Conservation (phyloP, 2,797 vertebrate genomes). For the Amblyraja radiata region DNA sequence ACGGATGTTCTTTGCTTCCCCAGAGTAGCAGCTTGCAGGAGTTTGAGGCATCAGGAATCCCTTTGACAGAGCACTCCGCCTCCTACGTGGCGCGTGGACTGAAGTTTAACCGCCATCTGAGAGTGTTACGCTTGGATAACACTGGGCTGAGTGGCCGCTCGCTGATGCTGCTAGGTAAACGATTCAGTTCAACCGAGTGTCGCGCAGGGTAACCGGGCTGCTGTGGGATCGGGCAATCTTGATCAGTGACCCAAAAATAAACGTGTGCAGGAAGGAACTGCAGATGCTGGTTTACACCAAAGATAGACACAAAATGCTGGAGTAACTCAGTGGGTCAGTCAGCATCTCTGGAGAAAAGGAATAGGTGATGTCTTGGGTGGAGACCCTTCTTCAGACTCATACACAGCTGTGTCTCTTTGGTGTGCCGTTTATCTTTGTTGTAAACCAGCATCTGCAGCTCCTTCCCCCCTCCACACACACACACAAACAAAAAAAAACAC, state of each 20-base stretch:
- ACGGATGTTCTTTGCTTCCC: constrained; percentile 38
- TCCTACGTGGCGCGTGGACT: constrained; percentile 60
- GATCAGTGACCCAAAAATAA: neutral
- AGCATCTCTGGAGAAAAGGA: too few relatives aligned
- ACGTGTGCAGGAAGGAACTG: neutral
- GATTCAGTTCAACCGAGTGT: neutral
- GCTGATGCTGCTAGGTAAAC: constrained; percentile 61
- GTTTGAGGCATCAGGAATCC: constrained; percentile 58
- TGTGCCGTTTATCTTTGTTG: too few relatives aligned
- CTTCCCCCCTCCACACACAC: too few relatives aligned
- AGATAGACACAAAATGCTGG: too few relatives aligned
- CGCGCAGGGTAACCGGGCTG: neutral
- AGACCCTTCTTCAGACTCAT: too few relatives aligned
- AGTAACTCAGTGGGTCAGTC: too few relatives aligned
- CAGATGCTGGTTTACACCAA: too few relatives aligned
- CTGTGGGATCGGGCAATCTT: neutral
- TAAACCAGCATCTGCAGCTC: too few relatives aligned
- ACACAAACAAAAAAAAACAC: too few relatives aligned
- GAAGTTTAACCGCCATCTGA: constrained; percentile 55
- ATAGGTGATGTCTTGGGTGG: too few relatives aligned
- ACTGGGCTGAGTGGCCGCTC: constrained; percentile 60
- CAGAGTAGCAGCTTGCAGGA: constrained; percentile 62
- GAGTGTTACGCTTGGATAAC: constrained; percentile 58
- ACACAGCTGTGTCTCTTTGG: too few relatives aligned
- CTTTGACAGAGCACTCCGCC: constrained; percentile 53